Evolutionary conservation across 2,113 vertebrate species (phyloP), one percentile per base, ranked within the genome.

Genomic region (Gila orcuttii): DNA sequence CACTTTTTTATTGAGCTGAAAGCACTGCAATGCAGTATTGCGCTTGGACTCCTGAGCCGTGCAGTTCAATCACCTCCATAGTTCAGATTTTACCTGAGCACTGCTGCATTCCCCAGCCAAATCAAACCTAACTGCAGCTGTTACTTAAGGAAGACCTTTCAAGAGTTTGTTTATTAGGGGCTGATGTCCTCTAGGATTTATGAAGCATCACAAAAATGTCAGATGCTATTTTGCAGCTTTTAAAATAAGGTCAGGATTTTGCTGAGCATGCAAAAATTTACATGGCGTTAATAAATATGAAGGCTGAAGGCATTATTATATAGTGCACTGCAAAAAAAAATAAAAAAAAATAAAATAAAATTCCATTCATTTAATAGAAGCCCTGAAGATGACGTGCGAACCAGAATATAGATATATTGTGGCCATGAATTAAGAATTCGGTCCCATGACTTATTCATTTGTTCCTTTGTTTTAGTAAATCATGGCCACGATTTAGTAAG

Each of bases 21-120:
- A 87, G 82, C 79, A 89, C 91, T 89, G 91, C 91, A 92, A 88
- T 91, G 90, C 89, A 90, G 90, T 82, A 89, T 74, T 28, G 79
- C 39, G 57, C 66, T 59, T n/a, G 64, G 52, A 86, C 39, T 79
- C 71, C 77, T 28, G 36, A 66, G 47, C 75, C 75, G 45, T 88
- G 82, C 75, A 86, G 60, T 76, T 60, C 55, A 62, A 68, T 69
- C 77, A 79, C 57, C 31, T 55, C 52, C 84, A 55, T 45, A 36
- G 85, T 69, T 55, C 50, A 39, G 81, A 36, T 73, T 83, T 73
- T 73, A 73, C 60, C 79, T 66, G 59, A 60, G 79, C 74, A 52
- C 81, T 82, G 80, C 64, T 4, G 80, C 81, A 83, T 57, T 83
- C 66, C 81, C 31, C 6, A 68, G 66, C 6, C 66, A 52, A 28